A percentile compares a stretch with the other conserved stretches of the same genome.
Conservation (phyloP, 2,888 invertebrate genomes). For the Coenonympha glycerion region DNA sequence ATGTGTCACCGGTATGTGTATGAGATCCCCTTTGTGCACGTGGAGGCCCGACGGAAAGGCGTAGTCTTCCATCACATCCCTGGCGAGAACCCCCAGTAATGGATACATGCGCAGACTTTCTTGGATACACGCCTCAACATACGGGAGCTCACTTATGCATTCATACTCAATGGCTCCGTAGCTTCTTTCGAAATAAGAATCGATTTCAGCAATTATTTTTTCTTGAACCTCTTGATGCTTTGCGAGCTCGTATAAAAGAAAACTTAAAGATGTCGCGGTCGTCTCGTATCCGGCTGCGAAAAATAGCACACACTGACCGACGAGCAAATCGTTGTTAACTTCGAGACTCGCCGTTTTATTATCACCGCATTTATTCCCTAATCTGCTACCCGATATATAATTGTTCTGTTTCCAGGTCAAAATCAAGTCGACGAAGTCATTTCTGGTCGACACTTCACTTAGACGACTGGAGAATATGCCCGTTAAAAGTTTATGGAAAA, state of each 20-base stretch:
- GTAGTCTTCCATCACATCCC: slow-evolving; percentile 7
- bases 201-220: slow-evolving; percentile 37
- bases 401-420: slow-evolving; percentile 35
- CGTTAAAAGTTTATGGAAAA: slow-evolving; percentile 37
- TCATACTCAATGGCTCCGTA: slow-evolving; percentile 16
- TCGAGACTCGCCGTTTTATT: slow-evolving; percentile 34
- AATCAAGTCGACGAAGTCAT: slow-evolving; percentile 48
- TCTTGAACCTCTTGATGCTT: slow-evolving; percentile 35
- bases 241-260: slow-evolving; percentile 42
- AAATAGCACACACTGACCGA: slow-evolving; percentile 71
- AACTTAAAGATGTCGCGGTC: slow-evolving; percentile 37
- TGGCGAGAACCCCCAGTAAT: neutral
- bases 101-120: slow-evolving; percentile 3
- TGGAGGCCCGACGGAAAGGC: slow-evolving; percentile 39
- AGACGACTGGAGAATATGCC: slow-evolving; percentile 38
- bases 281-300: slow-evolving; percentile 52
- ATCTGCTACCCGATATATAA: slow-evolving; percentile 38
- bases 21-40: slow-evolving; percentile 38
- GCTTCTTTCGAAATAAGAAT: slow-evolving; percentile 33
- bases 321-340: slow-evolving; percentile 57
- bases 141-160: slow-evolving; percentile 3
- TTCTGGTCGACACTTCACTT: slow-evolving; percentile 35
- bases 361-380: slow-evolving; percentile 36
- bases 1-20: slow-evolving; percentile 45
- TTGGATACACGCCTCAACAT: slow-evolving; percentile 1